These are phyloP conservation scores for Enteromius treurensis DNA, from an alignment of 2,797 vertebrate species.

Conservation along the genomic window DNA sequence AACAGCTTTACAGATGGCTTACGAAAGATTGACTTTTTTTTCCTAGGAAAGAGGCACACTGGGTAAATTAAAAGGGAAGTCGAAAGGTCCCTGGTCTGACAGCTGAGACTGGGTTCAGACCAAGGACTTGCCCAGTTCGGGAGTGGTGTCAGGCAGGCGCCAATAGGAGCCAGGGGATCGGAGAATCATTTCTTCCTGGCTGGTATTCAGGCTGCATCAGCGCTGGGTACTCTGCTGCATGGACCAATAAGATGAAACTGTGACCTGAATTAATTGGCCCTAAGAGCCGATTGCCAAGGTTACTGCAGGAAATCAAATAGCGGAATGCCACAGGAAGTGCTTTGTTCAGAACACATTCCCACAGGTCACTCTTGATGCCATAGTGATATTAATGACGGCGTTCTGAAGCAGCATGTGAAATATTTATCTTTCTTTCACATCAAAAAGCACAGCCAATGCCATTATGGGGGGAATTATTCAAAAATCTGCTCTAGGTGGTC, in stretches of 20 bases:
- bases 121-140: conserved; percentile 67
- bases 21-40: conserved; percentile 28
- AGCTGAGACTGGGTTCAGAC: conserved; percentile 62
- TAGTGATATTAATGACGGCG: conserved; percentile 71
- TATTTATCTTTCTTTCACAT: conserved; percentile 35
- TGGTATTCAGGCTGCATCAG: conserved; percentile 76
- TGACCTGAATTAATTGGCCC: conserved; percentile 81
- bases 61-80: conserved; percentile 53
- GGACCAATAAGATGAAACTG: conserved; percentile 67
- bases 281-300: conserved; percentile 80
- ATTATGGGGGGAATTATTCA: conserved; percentile 30
- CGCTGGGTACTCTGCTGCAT: conserved; percentile 69
- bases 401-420: conserved; percentile 40
- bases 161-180: conserved; percentile 70
- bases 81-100: conserved; percentile 58
- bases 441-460: conserved; percentile 24
- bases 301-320: conserved; percentile 77
- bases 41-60: conserved; percentile 36
- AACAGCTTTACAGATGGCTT: conserved; percentile 26
- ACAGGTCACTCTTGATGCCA: conserved; percentile 69
- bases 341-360: conserved; percentile 69
- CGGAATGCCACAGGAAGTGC: conserved; percentile 76
- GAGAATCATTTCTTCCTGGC: conserved; percentile 72
- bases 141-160: conserved; percentile 71
- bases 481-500: conserved; percentile 29